Percentiles rank a stretch among this genome's conserved stretches.
phyloP scores from a whole-genome alignment of 2,888 invertebrate genomes.

The Creontiades dilutus region DNA sequence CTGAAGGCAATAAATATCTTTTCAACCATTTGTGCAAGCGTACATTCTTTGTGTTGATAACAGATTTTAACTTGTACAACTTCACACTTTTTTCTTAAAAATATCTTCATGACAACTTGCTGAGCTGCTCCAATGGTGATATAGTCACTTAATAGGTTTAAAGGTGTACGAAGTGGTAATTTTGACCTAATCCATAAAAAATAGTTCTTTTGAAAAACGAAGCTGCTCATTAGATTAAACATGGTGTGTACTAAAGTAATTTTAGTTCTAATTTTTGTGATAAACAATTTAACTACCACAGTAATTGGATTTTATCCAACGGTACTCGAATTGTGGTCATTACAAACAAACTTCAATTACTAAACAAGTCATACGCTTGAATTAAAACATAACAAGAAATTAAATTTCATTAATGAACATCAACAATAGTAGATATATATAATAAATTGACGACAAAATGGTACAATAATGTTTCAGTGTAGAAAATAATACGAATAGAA shows the following conservation, averaged over 20 bases:
- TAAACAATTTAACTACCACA: constrained; percentile 10
- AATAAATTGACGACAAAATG: no score
- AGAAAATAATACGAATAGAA: no score
- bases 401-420: not conserved
- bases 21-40: no score
- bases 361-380: not conserved
- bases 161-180: not conserved
- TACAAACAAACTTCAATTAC: not conserved
- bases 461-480: no score
- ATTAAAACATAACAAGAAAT: constrained; percentile 28
- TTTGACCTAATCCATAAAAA: not conserved
- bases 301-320: not conserved
- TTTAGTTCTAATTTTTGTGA: not conserved
- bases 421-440: not conserved
- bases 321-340: not conserved
- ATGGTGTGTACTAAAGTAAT: not conserved
- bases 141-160: not conserved
- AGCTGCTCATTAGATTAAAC: not conserved
- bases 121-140: not conserved
- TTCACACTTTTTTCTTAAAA: no score
- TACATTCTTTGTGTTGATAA: no score
- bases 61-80: no score
- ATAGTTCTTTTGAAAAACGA: not conserved
- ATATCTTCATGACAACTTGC: no score
- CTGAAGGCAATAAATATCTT: no score